Evolutionary conservation across 2,797 vertebrate species (phyloP).

Genomic region (Varecia variegata): DNA sequence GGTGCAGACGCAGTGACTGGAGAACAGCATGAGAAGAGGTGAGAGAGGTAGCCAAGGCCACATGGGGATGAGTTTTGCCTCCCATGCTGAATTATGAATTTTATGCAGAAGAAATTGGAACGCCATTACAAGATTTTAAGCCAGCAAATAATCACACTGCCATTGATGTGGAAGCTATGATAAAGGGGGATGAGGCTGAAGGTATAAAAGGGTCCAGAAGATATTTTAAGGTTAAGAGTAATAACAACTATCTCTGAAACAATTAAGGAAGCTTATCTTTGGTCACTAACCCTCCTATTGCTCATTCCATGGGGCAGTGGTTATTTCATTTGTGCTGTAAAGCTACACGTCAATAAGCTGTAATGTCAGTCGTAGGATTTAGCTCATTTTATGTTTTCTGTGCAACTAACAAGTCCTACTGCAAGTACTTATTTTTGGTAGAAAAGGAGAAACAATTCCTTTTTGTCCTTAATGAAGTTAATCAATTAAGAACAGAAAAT

Average conservation of each 20-base stretch:
- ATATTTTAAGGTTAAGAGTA: not conserved
- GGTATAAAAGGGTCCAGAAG: not conserved
- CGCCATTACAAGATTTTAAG: not conserved
- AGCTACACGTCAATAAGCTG: not conserved
- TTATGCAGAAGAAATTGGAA: not conserved
- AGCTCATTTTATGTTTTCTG: not conserved
- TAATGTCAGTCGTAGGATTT: not conserved
- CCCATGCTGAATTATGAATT: not conserved
- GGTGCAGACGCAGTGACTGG: not conserved
- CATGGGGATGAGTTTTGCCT: not conserved
- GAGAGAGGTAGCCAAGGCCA: not conserved
- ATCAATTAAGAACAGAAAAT: constrained; percentile 29
- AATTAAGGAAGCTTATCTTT: not conserved
- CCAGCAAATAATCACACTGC: not conserved
- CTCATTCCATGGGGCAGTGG: rapidly evolving
- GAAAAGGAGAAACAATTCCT: not conserved
- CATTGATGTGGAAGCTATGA: not conserved
- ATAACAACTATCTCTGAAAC: not conserved
- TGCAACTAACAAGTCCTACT: not conserved
- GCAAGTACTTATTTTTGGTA: not conserved
- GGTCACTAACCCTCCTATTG: not conserved
- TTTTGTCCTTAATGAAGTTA: not conserved
- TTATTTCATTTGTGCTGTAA: not conserved
- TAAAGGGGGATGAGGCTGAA: not conserved
- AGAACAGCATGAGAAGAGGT: rapidly evolving